Conservation (phyloP, 1,140 invertebrate species). For the Leptinotarsa texana region DNA sequence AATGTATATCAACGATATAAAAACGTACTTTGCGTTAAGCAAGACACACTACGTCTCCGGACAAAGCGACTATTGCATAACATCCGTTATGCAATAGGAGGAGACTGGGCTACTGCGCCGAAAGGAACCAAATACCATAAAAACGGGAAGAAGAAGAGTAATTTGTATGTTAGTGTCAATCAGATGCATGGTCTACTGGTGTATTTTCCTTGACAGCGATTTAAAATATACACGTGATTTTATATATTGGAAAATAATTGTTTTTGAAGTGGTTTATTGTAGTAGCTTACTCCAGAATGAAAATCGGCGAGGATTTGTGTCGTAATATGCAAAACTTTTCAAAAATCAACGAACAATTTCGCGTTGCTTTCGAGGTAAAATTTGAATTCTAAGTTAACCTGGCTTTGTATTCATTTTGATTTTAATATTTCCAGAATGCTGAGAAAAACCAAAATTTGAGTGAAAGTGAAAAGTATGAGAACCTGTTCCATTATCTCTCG, state of each 20-base stretch:
- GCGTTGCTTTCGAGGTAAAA: constrained; percentile 34
- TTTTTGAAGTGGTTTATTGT: background rate
- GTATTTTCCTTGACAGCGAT: too few species aligned
- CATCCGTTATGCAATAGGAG: too few species aligned
- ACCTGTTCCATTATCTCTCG: constrained; percentile 38
- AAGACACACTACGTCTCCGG: too few species aligned
- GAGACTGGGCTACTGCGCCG: too few species aligned
- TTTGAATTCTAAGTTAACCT: constrained; percentile 19
- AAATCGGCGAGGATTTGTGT: constrained; percentile 13
- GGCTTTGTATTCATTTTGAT: background rate
- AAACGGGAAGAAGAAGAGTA: too few species aligned
- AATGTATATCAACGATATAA: too few species aligned
- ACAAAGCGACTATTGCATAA: too few species aligned
- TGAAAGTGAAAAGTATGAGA: constrained; percentile 26
- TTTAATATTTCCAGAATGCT: constrained; percentile 23
- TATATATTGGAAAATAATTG: background rate
- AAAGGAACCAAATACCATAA: too few species aligned
- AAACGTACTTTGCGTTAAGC: too few species aligned
- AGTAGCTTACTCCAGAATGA: background rate
- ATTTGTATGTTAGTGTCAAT: too few species aligned
- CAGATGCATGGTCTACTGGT: too few species aligned
- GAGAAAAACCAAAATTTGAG: constrained; percentile 16
- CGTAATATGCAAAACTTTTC: constrained; percentile 36
- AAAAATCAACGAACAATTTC: constrained; percentile 44
- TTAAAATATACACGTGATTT: background rate